Conservation (phyloP, 2,113 vertebrate species). For the Oenanthe oenanthe region DNA sequence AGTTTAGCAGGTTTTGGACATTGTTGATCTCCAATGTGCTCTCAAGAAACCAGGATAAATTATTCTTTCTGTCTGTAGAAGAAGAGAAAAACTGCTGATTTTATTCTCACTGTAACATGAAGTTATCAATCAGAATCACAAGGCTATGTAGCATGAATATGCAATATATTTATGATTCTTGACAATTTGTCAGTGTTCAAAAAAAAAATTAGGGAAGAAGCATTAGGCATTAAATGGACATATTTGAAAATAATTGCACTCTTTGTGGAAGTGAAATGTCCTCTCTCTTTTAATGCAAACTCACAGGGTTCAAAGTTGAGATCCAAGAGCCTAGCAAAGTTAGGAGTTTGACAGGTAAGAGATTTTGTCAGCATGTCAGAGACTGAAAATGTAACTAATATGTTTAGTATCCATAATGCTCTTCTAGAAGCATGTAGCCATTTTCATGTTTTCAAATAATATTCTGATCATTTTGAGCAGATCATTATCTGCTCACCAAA, state of each 20-base stretch:
- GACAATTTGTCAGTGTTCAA: background rate
- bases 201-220: background rate
- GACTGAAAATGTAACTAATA: background rate
- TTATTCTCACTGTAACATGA: background rate
- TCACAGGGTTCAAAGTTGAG: background rate
- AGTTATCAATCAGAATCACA: background rate
- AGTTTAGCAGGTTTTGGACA: constrained; percentile 27
- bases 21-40: constrained; percentile 34
- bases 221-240: background rate
- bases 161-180: background rate
- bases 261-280: background rate
- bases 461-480: background rate
- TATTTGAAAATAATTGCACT: background rate
- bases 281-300: background rate
- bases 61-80: background rate
- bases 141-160: background rate
- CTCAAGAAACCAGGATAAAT: background rate
- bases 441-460: background rate
- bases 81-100: background rate
- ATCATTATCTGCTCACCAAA: constrained; percentile 8
- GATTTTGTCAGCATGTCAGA: background rate
- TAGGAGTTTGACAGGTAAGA: background rate
- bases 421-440: background rate
- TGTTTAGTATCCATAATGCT: background rate
- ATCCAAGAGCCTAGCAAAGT: background rate